Percentiles rank a stretch among this genome's conserved stretches.
These are phyloP conservation scores for Corvus hawaiiensis DNA, from an alignment of 2,113 vertebrate species.

Conservation along the genomic window DNA sequence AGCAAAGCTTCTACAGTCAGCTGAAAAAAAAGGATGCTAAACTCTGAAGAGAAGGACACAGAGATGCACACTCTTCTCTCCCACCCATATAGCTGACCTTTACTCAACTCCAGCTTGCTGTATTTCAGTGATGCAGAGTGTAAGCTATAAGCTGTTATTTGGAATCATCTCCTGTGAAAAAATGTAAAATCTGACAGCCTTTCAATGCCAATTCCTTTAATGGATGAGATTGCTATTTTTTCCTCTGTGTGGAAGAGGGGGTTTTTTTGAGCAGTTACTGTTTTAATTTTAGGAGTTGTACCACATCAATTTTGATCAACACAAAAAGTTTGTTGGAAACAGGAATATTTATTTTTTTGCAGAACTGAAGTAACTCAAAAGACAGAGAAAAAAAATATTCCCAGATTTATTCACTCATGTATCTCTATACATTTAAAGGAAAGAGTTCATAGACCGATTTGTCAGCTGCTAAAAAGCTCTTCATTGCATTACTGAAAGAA, in stretches of 20 bases:
- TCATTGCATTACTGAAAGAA: not conserved
- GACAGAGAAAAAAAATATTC: not conserved
- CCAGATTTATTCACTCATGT: not conserved
- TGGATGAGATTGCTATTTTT: not conserved
- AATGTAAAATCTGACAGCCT: not conserved
- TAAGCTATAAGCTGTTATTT: not conserved
- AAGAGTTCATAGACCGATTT: not conserved
- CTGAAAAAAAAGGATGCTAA: not conserved
- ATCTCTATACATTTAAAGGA: not conserved
- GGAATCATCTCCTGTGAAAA: not conserved
- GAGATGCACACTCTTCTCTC: not conserved
- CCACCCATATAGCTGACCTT: not conserved
- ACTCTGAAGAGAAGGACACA: not conserved
- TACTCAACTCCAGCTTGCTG: not conserved
- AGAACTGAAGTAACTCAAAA: not conserved
- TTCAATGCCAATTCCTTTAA: not conserved
- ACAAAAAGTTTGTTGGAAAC: not conserved
- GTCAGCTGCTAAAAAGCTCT: not conserved
- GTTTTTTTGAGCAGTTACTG: not conserved
- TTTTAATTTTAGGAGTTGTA: not conserved
- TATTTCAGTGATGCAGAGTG: not conserved
- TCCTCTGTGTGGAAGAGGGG: not conserved
- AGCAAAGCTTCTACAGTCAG: not conserved
- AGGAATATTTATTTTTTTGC: not conserved
- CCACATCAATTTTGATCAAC: not conserved